Base-by-base conservation (phyloP, 2,113 vertebrate species). In the Regulus satrapa region DNA sequence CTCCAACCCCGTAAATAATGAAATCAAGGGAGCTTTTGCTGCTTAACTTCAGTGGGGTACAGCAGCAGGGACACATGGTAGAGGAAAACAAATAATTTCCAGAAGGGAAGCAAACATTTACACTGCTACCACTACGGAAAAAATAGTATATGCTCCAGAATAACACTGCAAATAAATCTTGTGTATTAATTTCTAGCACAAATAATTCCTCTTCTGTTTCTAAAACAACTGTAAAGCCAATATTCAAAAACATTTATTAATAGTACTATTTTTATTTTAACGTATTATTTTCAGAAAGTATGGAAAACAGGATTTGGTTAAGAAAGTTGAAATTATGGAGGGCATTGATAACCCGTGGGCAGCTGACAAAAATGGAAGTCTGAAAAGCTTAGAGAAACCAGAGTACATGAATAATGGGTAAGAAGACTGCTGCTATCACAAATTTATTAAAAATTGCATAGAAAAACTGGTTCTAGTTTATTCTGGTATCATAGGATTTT, bases 211-310 rank as follows among this genome's bases (percentile, higher is more conserved):
- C 4, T 26, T 56, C 52, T 67, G 17, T 59, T 94, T 48, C 49
- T 31, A 55, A 82, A 88, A 31, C 24, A 78, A 31, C 21, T 45
- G 14, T 29, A 62, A 94, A 69, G 46, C 18, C 16, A 31, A 8
- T 28, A 17, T 64, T 45, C 36, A 67, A 73, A 81, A 92, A 14
- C 1, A 41, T 18, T 28, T 36, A 23, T 43, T 36, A 8, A 94
- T 96, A 12, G n/a, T n/a, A n/a, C n/a, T n/a, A n/a, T n/a, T 34
- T 45, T 36, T 45, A 32, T 81, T 87, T 85, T 71, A 38, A 58
- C 88, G 45, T 78, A 17, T 25, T 66, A 67, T 96, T 97, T 71
- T 75, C 87, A 91, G 87, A 69, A 77, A 59, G 12, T 1, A 43
- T 14, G 5, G 17, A 19, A 51, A 63, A 36, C 9, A 63, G 20